Percentiles rank a stretch among this genome's conserved stretches.
Conservation (phyloP, 1,140 invertebrate genomes). For the Dinoponera quadriceps region DNA sequence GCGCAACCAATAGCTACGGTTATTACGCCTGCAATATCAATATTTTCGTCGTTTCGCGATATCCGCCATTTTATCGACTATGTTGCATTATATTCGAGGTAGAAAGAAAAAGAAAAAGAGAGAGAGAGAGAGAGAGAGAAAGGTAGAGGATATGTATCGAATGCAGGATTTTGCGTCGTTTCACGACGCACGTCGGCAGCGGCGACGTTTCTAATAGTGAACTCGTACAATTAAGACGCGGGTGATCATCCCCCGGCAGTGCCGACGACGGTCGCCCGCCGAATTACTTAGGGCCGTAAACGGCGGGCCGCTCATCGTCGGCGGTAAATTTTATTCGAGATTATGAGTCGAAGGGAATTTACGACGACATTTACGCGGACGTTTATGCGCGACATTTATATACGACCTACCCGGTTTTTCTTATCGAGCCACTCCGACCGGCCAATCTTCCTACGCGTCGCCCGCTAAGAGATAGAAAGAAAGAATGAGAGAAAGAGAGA, state of each 20-base stretch:
- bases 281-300: conserved; percentile 23
- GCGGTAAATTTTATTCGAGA: conserved; percentile 49
- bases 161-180: conserved; percentile 5
- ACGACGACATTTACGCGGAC: conserved; percentile 40
- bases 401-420: conserved; percentile 35
- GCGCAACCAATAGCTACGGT: conserved; percentile 51
- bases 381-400: conserved; percentile 53
- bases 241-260: no score
- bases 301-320: conserved; percentile 15
- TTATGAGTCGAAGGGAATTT: conserved; percentile 44
- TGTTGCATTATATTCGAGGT: conserved; percentile 20
- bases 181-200: not conserved
- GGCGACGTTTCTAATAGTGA: not conserved
- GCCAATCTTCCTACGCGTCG: not conserved
- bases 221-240: conserved; percentile 34
- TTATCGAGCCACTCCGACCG: not conserved
- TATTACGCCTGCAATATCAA: conserved; percentile 52
- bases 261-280: no score
- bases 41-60: conserved; percentile 43
- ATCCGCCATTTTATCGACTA: conserved; percentile 44
- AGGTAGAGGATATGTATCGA: no score
- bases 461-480: no score
- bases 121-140: no score
- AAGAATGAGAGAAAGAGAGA: no score
- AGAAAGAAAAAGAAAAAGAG: no score